Evolutionary conservation across 2,797 vertebrate genomes (phyloP).

Genomic region (Xiphorhynchus erythropygius): DNA sequence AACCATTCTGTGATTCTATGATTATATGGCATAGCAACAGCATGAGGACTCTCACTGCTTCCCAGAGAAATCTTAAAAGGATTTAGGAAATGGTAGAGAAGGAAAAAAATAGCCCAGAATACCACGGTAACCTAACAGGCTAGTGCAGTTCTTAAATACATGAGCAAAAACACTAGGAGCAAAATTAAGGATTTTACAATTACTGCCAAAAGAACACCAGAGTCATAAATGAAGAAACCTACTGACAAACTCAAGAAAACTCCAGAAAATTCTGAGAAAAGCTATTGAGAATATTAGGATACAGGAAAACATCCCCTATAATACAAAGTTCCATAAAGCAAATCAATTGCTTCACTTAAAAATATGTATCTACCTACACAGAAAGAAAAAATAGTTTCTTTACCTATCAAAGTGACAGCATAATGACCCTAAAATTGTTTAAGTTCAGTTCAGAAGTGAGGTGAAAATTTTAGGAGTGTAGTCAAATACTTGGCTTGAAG

Average conservation of each 20-base stretch:
- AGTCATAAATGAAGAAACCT: not conserved
- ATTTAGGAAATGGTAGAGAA: not conserved
- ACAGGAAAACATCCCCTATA: not conserved
- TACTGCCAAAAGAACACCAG: not conserved
- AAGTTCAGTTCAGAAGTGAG: not conserved
- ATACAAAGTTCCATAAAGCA: not conserved
- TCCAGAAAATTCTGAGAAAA: not conserved
- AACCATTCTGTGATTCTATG: not conserved
- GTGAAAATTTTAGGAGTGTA: not conserved
- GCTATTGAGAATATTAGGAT: not conserved
- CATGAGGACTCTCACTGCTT: not conserved
- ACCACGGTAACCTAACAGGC: not conserved
- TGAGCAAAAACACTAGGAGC: not conserved
- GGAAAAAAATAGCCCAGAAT: not conserved
- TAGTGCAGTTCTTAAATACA: not conserved
- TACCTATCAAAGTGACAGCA: not conserved
- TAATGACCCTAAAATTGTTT: not conserved
- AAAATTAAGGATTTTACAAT: not conserved
- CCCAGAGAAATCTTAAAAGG: not conserved
- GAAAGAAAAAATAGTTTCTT: not conserved
- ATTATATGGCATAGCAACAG: not conserved
- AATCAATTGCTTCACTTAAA: not conserved
- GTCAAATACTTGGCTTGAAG: not conserved
- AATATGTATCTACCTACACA: not conserved
- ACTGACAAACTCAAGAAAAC: not conserved